Base-by-base conservation (phyloP, 1,140 invertebrate genomes). In the Bacillus rossius region DNA sequence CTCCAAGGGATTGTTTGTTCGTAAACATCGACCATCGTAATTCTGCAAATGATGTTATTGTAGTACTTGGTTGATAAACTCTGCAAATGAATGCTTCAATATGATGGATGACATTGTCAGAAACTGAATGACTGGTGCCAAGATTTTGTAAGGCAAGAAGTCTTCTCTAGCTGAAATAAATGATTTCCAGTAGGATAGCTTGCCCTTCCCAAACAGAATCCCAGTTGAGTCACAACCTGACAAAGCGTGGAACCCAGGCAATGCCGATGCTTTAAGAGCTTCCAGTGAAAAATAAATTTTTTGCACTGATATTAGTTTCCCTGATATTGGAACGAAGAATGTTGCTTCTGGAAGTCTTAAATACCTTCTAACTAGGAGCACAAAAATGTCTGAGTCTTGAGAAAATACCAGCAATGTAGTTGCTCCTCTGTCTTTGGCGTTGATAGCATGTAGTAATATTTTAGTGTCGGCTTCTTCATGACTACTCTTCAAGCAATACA, bases 11-110 rank as follows among this genome's bases (percentile, higher is more conserved):
- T 38, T 53, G 20, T 34, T 53, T 40, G 19, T 53, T 53, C 23
- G 51, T 29, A 53, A 53, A 53, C 34, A 53, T 26, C 23, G 19
- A 53, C 51, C 51, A 53, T n/a, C 51, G 51, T 19, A 53, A 53
- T 13, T 53, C 51, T 40, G 51, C 51, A 34, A 22, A 29, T 53
- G 23, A n/a, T 29, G 22, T 26, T 14, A 53, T 53, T 13, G 17
- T 19, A 13, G 43, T 45, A 8, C 23, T 45, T 19, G 43, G 43
- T 34, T 53, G 19, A 29, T 53, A n/a, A n/a, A n/a, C n/a, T n/a
- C n/a, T n/a, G n/a, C n/a, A n/a, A n/a, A n/a, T n/a, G n/a, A n/a
- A n/a, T n/a, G n/a, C n/a, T n/a, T n/a, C n/a, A n/a, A n/a, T n/a
- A n/a, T n/a, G n/a, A n/a, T n/a, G n/a, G n/a, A n/a, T n/a, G n/a